Evolutionary conservation across 2,797 vertebrate genomes (phyloP), one percentile per base, ranked within the genome.

Genomic region (Helarctos malayanus): DNA sequence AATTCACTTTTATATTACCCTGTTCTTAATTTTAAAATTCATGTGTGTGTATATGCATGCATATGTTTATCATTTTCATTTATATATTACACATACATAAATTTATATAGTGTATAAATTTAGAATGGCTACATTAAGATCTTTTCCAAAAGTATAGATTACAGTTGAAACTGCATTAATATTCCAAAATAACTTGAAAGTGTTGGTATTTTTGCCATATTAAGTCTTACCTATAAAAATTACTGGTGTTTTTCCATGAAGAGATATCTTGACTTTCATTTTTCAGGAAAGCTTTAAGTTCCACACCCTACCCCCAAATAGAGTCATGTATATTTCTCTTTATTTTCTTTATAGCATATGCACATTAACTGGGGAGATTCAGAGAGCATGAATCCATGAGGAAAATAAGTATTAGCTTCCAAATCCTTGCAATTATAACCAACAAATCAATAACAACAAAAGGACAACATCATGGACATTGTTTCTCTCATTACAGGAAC

Each of bases 261-360:
- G 10, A 52, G 7, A n/a, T 25, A 38, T 54, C 10, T 75, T 65
- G 41, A 41, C 21, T 76, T 65, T 84, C 14, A n/a, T 54, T 52
- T 54, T 14, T 52, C n/a, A 54, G 56, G 52, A 54, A 54, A 84
- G 27, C 25, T 75, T 59, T 73, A 57, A 84, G 14, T 75, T 12
- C 5, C 54, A 61, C 5, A 4, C 18, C 1, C 11, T 52, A 32
- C 3, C 1, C 6, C 3, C 2, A 41, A 4, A 54, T 76, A 41
- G 13, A 63, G 9, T 6, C 56, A 45, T 85, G 16, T 59, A 47
- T 45, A 57, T 45, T 45, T 80, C 2, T 68, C 38, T 32, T 35
- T 47, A 56, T 29, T 21, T 57, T 68, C 15, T 86, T 86, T 56
- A 21, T 10, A 27, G 23, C 19, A 27, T 68, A 56, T 65, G 29